These are phyloP conservation scores for Euzophera pinguis DNA, from an alignment of 2,888 invertebrate genomes.

Conservation along the genomic window DNA sequence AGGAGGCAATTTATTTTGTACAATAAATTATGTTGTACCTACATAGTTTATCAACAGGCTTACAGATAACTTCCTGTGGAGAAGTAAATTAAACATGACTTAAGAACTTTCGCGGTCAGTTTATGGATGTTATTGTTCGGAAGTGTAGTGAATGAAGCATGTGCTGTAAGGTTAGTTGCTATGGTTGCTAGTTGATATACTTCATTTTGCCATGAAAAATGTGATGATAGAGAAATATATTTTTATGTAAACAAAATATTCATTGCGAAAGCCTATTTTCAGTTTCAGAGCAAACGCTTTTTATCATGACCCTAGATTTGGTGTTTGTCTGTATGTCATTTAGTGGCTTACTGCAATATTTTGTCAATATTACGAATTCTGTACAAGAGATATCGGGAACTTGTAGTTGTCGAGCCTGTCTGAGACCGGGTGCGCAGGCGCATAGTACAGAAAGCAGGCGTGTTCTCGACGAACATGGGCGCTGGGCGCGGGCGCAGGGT, in stretches of 20 bases:
- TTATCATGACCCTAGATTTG: too few species aligned
- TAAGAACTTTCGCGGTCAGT: conserved; percentile 32
- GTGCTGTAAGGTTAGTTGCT: background rate
- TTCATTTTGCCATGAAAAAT: background rate
- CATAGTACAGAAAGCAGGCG: conserved; percentile 56
- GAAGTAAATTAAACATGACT: conserved; percentile 32
- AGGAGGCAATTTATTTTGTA: background rate
- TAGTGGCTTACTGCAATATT: too few species aligned
- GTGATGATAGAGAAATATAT: too few species aligned
- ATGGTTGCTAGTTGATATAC: background rate
- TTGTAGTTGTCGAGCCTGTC: conserved; percentile 46
- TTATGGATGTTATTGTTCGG: conserved; percentile 37
- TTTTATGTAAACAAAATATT: too few species aligned
- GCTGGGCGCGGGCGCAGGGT: conserved; percentile 55
- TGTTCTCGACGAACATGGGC: conserved; percentile 42
- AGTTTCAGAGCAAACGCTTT: too few species aligned
- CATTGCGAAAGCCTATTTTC: too few species aligned
- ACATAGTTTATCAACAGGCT: conserved; percentile 32
- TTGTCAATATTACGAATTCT: conserved; percentile 18
- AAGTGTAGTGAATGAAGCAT: conserved; percentile 15
- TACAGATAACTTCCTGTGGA: conserved; percentile 32
- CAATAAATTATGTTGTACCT: conserved; percentile 18
- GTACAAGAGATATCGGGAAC: conserved; percentile 28
- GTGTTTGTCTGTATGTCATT: too few species aligned
- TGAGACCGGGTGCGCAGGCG: conserved; percentile 43